A percentile compares a stretch with the other conserved stretches of the same genome.
phyloP scores from a whole-genome alignment of 2,113 vertebrate genomes.

The Thamnaconus septentrionalis region DNA sequence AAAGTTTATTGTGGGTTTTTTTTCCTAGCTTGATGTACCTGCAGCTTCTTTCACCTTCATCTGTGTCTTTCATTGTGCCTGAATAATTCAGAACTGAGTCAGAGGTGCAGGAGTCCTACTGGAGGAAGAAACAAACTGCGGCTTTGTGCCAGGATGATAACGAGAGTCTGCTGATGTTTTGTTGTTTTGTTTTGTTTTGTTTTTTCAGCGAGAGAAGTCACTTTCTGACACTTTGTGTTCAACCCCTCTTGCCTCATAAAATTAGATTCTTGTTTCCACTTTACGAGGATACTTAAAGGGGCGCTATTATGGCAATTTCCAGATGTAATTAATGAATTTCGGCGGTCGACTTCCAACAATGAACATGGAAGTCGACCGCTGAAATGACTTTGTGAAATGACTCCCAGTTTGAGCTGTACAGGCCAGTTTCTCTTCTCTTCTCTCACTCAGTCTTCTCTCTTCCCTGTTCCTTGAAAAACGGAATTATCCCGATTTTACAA shows the following conservation, averaged over 20 bases:
- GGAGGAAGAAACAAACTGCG: conserved; percentile 35
- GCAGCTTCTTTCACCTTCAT: conserved; percentile 24
- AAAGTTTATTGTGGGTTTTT: not conserved
- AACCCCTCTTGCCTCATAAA: conserved; percentile 29
- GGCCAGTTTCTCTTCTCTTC: too few species aligned
- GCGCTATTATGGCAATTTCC: too few species aligned
- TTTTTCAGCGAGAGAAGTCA: conserved; percentile 8
- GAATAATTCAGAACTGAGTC: conserved; percentile 46
- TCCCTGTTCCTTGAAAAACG: too few species aligned
- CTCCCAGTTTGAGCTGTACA: too few species aligned
- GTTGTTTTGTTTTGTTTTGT: conserved; percentile 17
- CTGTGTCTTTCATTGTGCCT: conserved; percentile 41
- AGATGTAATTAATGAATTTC: too few species aligned
- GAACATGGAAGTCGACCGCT: too few species aligned
- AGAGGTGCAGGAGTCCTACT: conserved; percentile 31
- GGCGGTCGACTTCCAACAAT: too few species aligned
- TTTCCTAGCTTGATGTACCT: conserved; percentile 32
- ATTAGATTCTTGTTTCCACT: conserved; percentile 9
- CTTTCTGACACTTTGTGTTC: conserved; percentile 34
- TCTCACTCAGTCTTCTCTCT: too few species aligned
- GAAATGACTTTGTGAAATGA: too few species aligned
- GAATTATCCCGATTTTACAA: too few species aligned
- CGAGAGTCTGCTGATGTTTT: conserved; percentile 30
- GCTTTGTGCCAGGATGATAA: conserved; percentile 37
- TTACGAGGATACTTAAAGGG: not conserved